phyloP scores from a whole-genome alignment of 2,888 invertebrate species.

The Andrena marginata region DNA sequence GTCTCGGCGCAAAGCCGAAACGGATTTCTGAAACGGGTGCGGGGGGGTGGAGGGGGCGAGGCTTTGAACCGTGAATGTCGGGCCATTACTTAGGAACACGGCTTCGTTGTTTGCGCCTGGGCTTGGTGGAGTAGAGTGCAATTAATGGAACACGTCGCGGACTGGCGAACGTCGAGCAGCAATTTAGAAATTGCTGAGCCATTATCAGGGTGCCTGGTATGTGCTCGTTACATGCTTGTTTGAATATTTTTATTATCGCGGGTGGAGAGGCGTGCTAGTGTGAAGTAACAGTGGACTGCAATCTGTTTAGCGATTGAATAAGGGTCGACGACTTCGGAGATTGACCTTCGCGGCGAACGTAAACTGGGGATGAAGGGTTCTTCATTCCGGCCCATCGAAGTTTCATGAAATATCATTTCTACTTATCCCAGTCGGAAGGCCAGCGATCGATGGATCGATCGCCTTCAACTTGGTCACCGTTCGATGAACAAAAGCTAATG shows the following conservation, averaged over 20 bases:
- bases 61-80: constrained; percentile 33
- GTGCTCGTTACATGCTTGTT: not conserved
- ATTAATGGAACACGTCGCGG: constrained; percentile 28
- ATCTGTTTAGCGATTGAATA: no score
- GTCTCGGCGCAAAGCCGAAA: constrained; percentile 40
- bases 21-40: constrained; percentile 29
- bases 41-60: not conserved
- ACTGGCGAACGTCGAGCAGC: not conserved
- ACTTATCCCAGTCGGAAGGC: not conserved
- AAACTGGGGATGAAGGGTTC: not conserved
- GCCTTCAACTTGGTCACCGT: constrained; percentile 42
- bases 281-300: no score
- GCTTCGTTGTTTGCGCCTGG: constrained; percentile 32
- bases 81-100: constrained; percentile 30
- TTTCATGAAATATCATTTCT: constrained; percentile 20
- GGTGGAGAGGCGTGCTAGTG: no score
- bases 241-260: no score
- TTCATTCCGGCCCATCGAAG: not conserved
- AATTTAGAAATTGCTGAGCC: constrained; percentile 32
- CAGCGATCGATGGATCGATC: constrained; percentile 55
- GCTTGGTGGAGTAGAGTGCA: constrained; percentile 16
- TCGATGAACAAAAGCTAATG: constrained; percentile 69
- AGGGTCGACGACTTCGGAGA: no score
- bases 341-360: not conserved
- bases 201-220: not conserved